Base-by-base conservation (phyloP, 2,797 vertebrate genomes). In the Xenops minutus region DNA sequence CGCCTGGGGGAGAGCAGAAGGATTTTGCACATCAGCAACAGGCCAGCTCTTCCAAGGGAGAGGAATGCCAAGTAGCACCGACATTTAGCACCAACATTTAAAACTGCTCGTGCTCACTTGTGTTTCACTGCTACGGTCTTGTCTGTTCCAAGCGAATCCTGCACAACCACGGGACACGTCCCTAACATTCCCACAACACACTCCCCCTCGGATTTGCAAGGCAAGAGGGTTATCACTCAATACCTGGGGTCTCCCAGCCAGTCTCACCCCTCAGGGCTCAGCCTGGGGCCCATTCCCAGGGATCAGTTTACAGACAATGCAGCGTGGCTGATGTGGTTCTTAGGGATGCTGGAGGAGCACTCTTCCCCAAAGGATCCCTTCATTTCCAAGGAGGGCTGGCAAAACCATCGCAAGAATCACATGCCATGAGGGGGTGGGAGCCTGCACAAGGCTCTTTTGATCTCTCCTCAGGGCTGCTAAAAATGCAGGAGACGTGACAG, bases 1-100 rank as follows among this genome's bases (percentile, higher is more conserved):
- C 97, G 98, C 97, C 99, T 99, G 96, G 36, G 54, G 56, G 91
- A 59, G 96, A 95, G 96, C 30, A 74, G 39, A 93, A 51, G 54
- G 46, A 56, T 54, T 48, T 69, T 36, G 62, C 68, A 88, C 14
- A 9, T 95, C 41, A 95, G 89, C 46, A 41, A n/a, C 23, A 55
- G 43, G 26, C 36, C 77, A 63, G 79, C 24, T 75, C 61, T 59
- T 37, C n/a, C 59, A 36, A 19, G 29, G 67, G n/a, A 36, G 54
- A 22, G 3, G 24, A 48, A 66, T 1, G 21, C 9, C 43, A 72
- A 75, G 21, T 17, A 76, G 69, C 30, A 59, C 23, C 24, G 12
- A 48, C 7, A 48, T 48, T 34, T 30, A 20, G 52, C 16, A 68
- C 34, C 69, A n/a, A 36, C 29, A 30, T 30, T 41, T 63, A 30